Percentiles rank a stretch among this genome's conserved stretches.
Conservation (phyloP, 2,113 vertebrate species). For the Thunnus maccoyii region DNA sequence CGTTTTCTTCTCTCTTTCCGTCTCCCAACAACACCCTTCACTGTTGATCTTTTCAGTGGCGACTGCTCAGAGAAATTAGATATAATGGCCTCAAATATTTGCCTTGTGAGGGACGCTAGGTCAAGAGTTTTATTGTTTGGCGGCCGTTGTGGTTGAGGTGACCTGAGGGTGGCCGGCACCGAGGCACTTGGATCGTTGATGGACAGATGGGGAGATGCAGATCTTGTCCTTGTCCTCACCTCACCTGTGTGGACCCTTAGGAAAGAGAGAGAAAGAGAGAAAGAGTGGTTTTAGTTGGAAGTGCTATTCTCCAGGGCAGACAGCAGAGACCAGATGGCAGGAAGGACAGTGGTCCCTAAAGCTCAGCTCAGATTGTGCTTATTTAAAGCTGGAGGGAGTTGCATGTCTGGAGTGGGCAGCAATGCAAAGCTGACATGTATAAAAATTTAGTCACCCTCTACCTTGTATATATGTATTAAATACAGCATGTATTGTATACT, state of each 20-base stretch:
- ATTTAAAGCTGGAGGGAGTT: constrained; percentile 64
- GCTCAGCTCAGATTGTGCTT: constrained; percentile 43
- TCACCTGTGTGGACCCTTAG: constrained; percentile 70
- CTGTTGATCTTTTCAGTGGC: constrained; percentile 70
- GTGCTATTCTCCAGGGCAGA: constrained; percentile 32
- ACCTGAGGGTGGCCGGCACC: constrained; percentile 72
- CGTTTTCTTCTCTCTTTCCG: constrained; percentile 61
- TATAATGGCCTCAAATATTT: constrained; percentile 82
- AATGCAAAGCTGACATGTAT: constrained; percentile 36
- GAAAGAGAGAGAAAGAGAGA: constrained; percentile 48
- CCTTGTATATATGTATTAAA: neutral
- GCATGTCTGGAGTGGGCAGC: constrained; percentile 32
- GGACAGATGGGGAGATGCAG: constrained; percentile 64
- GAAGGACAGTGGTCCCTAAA: constrained; percentile 39
- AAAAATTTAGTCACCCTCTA: constrained; percentile 18
- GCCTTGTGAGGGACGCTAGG: constrained; percentile 64
- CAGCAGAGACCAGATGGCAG: constrained; percentile 68
- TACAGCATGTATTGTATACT: neutral
- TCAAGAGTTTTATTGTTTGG: constrained; percentile 73
- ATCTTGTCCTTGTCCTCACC: constrained; percentile 65
- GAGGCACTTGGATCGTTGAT: constrained; percentile 63
- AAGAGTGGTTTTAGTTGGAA: constrained; percentile 61
- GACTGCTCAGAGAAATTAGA: constrained; percentile 65
- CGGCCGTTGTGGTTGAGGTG: constrained; percentile 62
- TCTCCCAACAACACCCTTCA: constrained; percentile 58